Evolutionary conservation across 2,797 vertebrate species (phyloP).

Genomic region (Tapera naevia): DNA sequence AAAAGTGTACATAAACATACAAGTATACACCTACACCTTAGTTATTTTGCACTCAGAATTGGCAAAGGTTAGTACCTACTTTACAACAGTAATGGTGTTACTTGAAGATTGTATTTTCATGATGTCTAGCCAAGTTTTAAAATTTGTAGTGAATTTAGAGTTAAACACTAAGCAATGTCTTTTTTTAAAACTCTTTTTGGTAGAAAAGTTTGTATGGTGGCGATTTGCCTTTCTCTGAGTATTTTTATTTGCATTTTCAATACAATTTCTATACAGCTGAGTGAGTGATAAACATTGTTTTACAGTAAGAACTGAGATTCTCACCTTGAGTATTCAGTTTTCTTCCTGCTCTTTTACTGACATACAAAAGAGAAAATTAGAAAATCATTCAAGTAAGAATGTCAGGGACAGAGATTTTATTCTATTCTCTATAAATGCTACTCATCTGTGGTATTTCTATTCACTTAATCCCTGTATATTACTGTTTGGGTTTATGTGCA

Average conservation of each 20-base stretch:
- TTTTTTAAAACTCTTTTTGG: not conserved
- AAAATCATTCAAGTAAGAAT: not conserved
- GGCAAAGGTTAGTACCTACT: not conserved
- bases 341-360: not conserved
- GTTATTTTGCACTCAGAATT: not conserved
- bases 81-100: not conserved
- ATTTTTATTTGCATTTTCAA: not conserved
- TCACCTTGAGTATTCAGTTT: not conserved
- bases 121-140: not conserved
- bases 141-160: not conserved
- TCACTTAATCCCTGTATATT: not conserved
- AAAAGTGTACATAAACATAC: not conserved
- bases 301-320: not conserved
- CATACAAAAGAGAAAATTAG: not conserved
- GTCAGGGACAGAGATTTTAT: not conserved
- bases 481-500: not conserved
- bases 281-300: not conserved
- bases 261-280: not conserved
- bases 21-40: not conserved
- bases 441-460: not conserved
- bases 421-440: not conserved
- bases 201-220: not conserved
- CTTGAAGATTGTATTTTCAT: not conserved
- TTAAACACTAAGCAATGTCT: not conserved
- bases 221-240: not conserved